Evolutionary conservation across 2,888 invertebrate species (phyloP), one percentile per base, ranked within the genome.

Genomic region (Agrochola macilenta): DNA sequence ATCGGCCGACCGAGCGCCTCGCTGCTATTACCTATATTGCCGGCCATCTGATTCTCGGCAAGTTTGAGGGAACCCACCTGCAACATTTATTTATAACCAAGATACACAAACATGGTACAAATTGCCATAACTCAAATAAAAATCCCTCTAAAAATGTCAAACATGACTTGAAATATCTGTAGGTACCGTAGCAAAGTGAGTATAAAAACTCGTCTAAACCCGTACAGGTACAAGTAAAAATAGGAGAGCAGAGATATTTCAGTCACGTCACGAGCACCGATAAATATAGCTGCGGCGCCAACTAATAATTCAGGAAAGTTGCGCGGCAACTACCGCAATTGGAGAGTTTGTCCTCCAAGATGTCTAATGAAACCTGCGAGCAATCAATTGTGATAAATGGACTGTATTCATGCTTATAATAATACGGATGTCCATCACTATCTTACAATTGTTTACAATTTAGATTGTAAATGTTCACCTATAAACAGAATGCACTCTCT

Each of bases 221-320:
- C 69, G 77, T 77, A 72, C 77, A 85, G 82, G 79, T 77, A 86
- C 30, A 80, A 75, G 76, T 78, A 88, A 71, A 88, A 86, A 86
- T 86, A 84, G 75, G 74, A 81, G 84, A 88, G 88, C 83, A 82
- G 82, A 79, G 82, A 89, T 91, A 92, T 92, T 91, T 90, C 86
- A 90, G 90, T 90, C 91, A 91, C 91, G 92, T 91, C 88, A 89
- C 89, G 85, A 87, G 79, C 81, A 82, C 82, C 90, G 88, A 92
- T 92, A 92, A 90, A 92, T 92, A 92, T 87, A 89, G 90, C 87
- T 84, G 84, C 82, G 84, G 88, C 81, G 84, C 86, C 84, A 87
- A 89, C 91, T 89, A 90, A 91, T 92, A 90, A 91, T 91, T 91
- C 89, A 91, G 84, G 84, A 81, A 90, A 90, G 89, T 89, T 91